Base-by-base conservation (phyloP, 2,888 invertebrate species). In the Apomyelois bistriatella region DNA sequence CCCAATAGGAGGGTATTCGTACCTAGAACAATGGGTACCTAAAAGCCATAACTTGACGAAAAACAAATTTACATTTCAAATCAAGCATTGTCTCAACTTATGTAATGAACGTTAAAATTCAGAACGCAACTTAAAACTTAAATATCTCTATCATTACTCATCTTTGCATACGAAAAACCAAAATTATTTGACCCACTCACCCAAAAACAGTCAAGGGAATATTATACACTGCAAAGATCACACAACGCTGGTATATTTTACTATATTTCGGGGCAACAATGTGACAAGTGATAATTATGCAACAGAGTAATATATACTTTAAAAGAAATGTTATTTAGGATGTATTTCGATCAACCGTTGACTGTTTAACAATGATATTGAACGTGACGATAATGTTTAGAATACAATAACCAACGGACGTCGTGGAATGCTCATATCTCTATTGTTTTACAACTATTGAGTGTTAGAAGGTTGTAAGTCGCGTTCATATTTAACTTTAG, bases 371-470 rank as follows among this genome's bases (percentile, higher is more conserved):
- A 60, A 62, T 75, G 74, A 76, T 79, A 64, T 70, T 65, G 56
- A 58, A 57, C 56, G 48, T 46, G 48, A 61, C 58, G 59, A 65
- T 60, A 57, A 59, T 78, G 79, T 83, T 85, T 82, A 69, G 74
- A 70, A 81, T 77, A 80, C 82, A 82, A 76, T 74, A 65, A 67
- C 53, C 65, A 64, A 62, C 64, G 67, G 73, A 76, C 78, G 74
- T 61, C 53, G 52, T 54, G 80, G 85, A 85, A 86, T 87, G 81
- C 65, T 70, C 68, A 74, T 65, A 66, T 58, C 57, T 66, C 81
- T 75, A 85, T 87, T 86, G 85, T 85, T 68, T 71, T 62, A 43
- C 13, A 55, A 37, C 47, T 53, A 55, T 68, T 75, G 70, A 72
- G 72, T 72, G 59, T 61, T 48, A 56, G 54, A 56, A 55, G 60